These are phyloP conservation scores for Pavo muticus DNA, from an alignment of 2,113 vertebrate species.

Conservation along the genomic window DNA sequence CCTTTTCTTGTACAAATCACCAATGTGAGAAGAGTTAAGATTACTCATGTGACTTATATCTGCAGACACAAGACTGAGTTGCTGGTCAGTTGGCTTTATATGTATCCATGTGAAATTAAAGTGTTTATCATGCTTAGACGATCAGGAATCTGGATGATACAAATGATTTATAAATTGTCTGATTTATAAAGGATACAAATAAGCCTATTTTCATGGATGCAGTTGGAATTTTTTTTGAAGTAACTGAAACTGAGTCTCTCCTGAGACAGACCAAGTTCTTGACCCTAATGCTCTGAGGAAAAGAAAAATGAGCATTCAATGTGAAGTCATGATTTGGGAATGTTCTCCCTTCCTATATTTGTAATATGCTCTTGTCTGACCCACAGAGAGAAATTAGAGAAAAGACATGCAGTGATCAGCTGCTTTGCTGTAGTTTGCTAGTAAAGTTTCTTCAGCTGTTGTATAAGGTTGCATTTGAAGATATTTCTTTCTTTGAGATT, in stretches of 20 bases:
- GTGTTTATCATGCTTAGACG: neutral
- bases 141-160: neutral
- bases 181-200: neutral
- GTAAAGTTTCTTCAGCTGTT: neutral
- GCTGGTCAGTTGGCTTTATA: neutral
- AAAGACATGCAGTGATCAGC: neutral
- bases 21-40: neutral
- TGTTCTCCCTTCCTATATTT: neutral
- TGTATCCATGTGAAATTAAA: neutral
- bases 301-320: neutral
- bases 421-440: constrained; percentile 5
- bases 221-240: neutral
- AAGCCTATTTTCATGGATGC: neutral
- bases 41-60: neutral
- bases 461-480: neutral
- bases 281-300: neutral
- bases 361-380: neutral
- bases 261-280: neutral
- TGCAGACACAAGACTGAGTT: neutral
- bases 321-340: neutral
- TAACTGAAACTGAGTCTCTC: neutral
- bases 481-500: neutral
- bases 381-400: neutral
- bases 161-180: neutral
- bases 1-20: neutral